Evolutionary conservation across 2,113 vertebrate genomes (phyloP), one percentile per base, ranked within the genome.

Genomic region (Upupa epops): DNA sequence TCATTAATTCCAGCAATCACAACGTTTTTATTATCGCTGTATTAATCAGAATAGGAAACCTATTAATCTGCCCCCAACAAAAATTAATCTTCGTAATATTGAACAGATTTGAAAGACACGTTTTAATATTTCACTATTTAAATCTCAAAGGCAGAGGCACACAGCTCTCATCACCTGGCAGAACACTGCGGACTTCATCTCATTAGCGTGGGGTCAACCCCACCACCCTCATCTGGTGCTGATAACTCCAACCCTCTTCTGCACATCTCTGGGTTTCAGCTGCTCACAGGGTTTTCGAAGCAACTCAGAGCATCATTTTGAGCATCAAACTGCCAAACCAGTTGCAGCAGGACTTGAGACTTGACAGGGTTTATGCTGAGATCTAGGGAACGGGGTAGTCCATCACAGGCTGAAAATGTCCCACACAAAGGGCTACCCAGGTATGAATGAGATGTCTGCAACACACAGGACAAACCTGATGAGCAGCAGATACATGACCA

Each of bases 1-100:
- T 96, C 94, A 96, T 95, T 96, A 96, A 94, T 93, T 91, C 87
- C 89, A 96, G 94, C 87, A 92, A 92, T 83, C 94, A 76, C 94
- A 89, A 95, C 11, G 18, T 87, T 96, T 94, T 84, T 96, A 94
- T 92, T 92, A 96, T 95, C 88, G 82, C 94, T 92, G 92, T 88
- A 90, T 94, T 93, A 94, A 95, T 94, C 92, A 94, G 89, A 93
- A 96, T 86, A 79, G 89, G 86, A 89, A 95, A 95, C 89, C 84
- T 85, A 95, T 95, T 96, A 94, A 93, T 95, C 94, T 96, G 83
- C 83, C 86, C 93, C 88, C 81, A 92, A 89, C 92, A 95, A 96
- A 96, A 95, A 94, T 85, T 94, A 91, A 95, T 93, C 94, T 95
- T 89, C 2, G 5, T 90, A 84, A 84, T 92, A 91, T 52, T 92